Evolutionary conservation across 2,797 vertebrate species (phyloP).

Genomic region (Vespertilio murinus): DNA sequence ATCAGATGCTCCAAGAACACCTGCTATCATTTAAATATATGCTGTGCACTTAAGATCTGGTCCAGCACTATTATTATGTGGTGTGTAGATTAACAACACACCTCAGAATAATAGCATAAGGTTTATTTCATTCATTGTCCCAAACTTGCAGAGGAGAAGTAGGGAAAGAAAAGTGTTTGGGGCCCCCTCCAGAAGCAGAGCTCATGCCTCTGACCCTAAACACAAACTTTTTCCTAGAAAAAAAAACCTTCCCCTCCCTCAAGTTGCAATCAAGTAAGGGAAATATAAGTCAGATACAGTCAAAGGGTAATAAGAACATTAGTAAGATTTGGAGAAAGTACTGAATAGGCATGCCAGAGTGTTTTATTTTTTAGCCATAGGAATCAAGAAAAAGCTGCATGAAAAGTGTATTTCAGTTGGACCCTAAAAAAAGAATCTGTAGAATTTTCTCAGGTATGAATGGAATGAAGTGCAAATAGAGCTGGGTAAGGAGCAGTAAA

Average conservation of each 20-base stretch:
- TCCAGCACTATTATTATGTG: too few relatives aligned
- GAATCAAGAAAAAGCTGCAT: not conserved
- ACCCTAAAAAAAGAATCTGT: not conserved
- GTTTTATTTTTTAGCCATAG: conserved; percentile 7
- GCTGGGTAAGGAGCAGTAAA: not conserved
- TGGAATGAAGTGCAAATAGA: not conserved
- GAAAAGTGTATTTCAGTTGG: not conserved
- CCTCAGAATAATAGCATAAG: not conserved
- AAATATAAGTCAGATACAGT: not conserved
- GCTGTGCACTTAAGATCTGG: fast-evolving
- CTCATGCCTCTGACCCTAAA: not conserved
- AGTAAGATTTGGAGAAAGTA: not conserved
- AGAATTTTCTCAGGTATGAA: not conserved
- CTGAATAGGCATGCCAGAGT: not conserved
- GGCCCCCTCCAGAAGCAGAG: not conserved
- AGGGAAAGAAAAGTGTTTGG: not conserved
- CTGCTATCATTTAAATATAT: not conserved
- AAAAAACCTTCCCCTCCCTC: not conserved
- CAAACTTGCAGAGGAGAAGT: not conserved
- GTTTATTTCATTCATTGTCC: not conserved
- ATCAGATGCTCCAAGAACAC: not conserved
- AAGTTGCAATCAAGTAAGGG: not conserved
- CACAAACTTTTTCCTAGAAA: not conserved
- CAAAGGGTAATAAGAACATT: not conserved
- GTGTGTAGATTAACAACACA: not conserved